Percentiles rank a stretch among this genome's conserved stretches.
These are phyloP conservation scores for Cepaea nemoralis DNA, from an alignment of 1,140 invertebrate genomes.

Conservation along the genomic window DNA sequence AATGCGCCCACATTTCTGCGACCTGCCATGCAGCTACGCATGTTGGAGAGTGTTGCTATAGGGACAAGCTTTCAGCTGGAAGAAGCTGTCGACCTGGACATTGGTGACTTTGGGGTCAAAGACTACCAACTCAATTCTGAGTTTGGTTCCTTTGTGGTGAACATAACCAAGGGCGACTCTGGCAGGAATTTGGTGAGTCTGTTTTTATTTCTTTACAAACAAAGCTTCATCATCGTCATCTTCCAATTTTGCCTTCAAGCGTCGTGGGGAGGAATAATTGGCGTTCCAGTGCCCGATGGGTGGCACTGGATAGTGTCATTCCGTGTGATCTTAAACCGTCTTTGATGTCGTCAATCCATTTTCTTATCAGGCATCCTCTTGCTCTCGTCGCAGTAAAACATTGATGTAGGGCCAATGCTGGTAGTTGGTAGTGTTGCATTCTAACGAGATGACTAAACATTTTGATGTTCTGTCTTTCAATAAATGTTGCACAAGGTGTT, in stretches of 20 bases:
- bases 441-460: no score
- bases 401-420: no score
- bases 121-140: constrained; percentile 32
- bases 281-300: no score
- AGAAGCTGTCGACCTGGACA: constrained; percentile 49
- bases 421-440: no score
- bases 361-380: no score
- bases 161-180: constrained; percentile 5
- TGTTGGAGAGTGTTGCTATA: constrained; percentile 45
- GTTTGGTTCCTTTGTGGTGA: constrained; percentile 19
- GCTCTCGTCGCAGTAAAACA: no score
- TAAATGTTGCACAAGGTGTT: no score
- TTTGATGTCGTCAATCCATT: no score
- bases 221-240: neutral
- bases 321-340: neutral
- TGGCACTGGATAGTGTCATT: no score
- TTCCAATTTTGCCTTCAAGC: no score
- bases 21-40: constrained; percentile 37
- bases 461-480: no score
- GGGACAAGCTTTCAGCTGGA: constrained; percentile 47
- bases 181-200: constrained; percentile 27
- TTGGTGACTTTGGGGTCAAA: constrained; percentile 41
- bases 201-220: neutral
- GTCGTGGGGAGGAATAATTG: no score
- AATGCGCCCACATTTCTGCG: constrained; percentile 46